Conservation (phyloP, 2,113 vertebrate species). For the Nycticorax nycticorax region DNA sequence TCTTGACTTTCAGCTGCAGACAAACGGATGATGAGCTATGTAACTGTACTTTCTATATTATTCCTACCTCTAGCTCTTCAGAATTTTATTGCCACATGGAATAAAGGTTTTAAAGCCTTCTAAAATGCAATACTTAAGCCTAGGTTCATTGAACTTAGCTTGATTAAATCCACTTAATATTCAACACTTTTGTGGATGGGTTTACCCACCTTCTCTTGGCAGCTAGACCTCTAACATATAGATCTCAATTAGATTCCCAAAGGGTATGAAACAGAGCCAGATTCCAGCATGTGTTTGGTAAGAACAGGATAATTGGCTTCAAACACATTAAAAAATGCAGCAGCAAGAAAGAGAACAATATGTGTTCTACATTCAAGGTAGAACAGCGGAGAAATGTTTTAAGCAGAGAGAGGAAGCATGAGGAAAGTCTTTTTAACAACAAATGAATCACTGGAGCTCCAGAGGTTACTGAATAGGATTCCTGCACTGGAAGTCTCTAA, state of each 20-base stretch:
- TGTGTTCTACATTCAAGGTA: fast-evolving
- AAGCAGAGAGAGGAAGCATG: neutral
- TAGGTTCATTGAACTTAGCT: neutral
- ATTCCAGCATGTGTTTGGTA: neutral
- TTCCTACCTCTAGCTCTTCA: neutral
- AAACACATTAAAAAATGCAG: neutral
- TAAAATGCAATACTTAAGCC: neutral
- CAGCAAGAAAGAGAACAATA: neutral
- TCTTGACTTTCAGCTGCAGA: neutral
- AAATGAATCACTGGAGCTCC: neutral
- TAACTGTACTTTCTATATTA: neutral
- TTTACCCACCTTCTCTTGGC: neutral
- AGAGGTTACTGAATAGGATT: neutral
- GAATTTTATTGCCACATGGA: neutral
- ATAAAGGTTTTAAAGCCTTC: neutral
- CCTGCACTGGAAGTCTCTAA: neutral
- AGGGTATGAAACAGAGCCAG: neutral
- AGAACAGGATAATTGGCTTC: neutral
- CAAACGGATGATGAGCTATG: neutral
- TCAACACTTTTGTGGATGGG: neutral
- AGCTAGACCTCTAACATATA: neutral
- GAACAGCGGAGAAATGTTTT: neutral
- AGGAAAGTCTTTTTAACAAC: neutral
- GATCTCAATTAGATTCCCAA: neutral
- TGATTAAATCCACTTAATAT: neutral